Conservation (phyloP, 2,888 invertebrate species). For the Drosophila vallismaia region DNA sequence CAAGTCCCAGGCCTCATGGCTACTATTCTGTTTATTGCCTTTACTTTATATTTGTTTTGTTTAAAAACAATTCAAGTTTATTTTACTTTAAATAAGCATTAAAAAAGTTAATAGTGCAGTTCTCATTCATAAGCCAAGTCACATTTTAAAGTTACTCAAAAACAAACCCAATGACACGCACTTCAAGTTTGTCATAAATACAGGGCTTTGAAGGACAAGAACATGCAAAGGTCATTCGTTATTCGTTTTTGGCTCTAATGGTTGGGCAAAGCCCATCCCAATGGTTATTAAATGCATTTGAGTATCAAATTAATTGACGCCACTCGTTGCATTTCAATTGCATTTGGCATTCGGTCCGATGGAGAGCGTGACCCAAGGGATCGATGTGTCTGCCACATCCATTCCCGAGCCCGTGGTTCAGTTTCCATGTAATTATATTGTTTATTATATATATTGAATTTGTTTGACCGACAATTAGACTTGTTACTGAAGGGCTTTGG, state of each 20-base stretch:
- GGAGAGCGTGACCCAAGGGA: slow-evolving; percentile 35
- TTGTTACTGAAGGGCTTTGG: slow-evolving; percentile 3
- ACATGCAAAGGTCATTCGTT: slow-evolving; percentile 13
- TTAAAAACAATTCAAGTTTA: neutral
- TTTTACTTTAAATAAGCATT: neutral
- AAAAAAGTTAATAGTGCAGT: slow-evolving; percentile 2
- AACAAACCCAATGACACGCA: slow-evolving; percentile 23
- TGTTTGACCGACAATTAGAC: slow-evolving; percentile 45
- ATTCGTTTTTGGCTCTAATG: slow-evolving; percentile 41
- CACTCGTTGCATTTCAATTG: slow-evolving; percentile 46
- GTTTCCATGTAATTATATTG: slow-evolving; percentile 19
- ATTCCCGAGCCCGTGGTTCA: slow-evolving; percentile 5
- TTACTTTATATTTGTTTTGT: neutral
- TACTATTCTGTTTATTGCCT: neutral
- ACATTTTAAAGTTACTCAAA: neutral
- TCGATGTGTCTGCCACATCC: slow-evolving; percentile 9
- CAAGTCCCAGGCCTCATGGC: neutral
- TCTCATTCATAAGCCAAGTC: slow-evolving; percentile 1
- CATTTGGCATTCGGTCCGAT: slow-evolving; percentile 32
- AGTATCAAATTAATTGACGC: slow-evolving; percentile 25
- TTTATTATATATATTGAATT: slow-evolving; percentile 26
- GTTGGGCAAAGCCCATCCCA: slow-evolving; percentile 2
- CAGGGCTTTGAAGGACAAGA: slow-evolving; percentile 30
- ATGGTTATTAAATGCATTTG: slow-evolving; percentile 37
- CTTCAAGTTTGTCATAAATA: slow-evolving; percentile 25